Base-by-base conservation (phyloP, 2,797 vertebrate genomes). In the Lacerta agilis region DNA sequence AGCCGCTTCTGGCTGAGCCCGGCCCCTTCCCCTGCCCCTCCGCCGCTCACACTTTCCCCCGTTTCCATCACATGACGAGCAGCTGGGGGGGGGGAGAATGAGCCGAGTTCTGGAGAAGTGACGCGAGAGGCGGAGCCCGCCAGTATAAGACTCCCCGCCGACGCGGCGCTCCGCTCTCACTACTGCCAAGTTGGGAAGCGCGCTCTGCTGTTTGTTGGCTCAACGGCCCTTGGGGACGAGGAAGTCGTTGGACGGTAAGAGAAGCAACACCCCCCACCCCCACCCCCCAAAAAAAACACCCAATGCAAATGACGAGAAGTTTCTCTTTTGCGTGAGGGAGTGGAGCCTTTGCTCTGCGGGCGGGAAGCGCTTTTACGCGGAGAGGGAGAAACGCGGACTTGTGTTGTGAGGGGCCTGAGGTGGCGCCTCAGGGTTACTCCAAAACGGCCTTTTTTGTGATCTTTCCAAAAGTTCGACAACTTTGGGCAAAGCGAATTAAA, bases 51-150 rank as follows among this genome's bases (percentile, higher is more conserved):
- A 10, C 67, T 55, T 85, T 58, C 17, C 38, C 71, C 2, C 49
- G 13, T 55, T 13, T 6, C 11, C 41, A 27, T 88, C 87, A 85
- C 87, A 73, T 64, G 87, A 73, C 8, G 1, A n/a, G 27, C 80
- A 69, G 80, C 87, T 71, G 87, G 43, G 61, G 33, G 8, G 38
- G 45, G 27, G 72, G 41, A 58, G 1, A 6, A 20, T 2, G 10
- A 8, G 29, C 15, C 0, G 41, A 49, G 33, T 5, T 10, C 4
- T 6, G 8, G 13, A 11, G 23, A 5, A 11, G 86, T 49, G 29
- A 45, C 58, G 75, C 61, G 1, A 20, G 27, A 61, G 72, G 80
- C 55, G 80, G 8, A 49, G 82, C 36, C 15, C 61, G 85, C 25
- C 2, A 25, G 29, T 80, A 75, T 80, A 66, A 85, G 66, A 45